Evolutionary conservation across 2,888 invertebrate species (phyloP), one percentile per base, ranked within the genome.

Genomic region (Iphiclides podalirius): DNA sequence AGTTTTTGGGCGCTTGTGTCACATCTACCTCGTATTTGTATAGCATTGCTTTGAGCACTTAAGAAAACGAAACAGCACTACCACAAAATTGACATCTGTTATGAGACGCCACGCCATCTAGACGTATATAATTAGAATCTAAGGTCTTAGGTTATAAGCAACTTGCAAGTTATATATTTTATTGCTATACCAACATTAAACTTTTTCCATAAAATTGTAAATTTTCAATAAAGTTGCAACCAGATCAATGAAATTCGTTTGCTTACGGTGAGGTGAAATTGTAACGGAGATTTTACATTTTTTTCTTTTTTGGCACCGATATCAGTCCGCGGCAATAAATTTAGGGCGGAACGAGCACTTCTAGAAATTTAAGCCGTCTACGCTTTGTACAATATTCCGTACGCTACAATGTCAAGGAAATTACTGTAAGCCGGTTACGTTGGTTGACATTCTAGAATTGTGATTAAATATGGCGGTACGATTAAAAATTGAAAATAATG

Each of bases 241-340:
- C 28, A 40, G 16, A 40, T 15, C 31, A 16, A 40, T 28, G 17
- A 13, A 34, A 33, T 11, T 6, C 13, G 17, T 38, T 37, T 16
- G n/a, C 16, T 38, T 46, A 14, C 38, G 31, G 14, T 26, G 16
- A 45, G 34, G 37, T 39, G 33, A 39, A 31, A 39, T 20, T 23
- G 13, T 20, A 34, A 38, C 13, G n/a, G 31, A 31, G 15, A 7
- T 40, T 40, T 31, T n/a, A 40, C 7, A 38, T 11, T 33, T 33
- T 48, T n/a, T n/a, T n/a, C n/a, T n/a, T n/a, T n/a, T 48, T 48
- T 42, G 48, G 48, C 48, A 42, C 37, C 16, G 41, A 42, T 42
- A 48, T 42, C 41, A 42, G 37, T 48, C 37, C 26, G 42, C 28
- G 31, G 48, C 42, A 20, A 48, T 48, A 48, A 48, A 42, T 48